phyloP scores from a whole-genome alignment of 1,140 invertebrate species.

The Diuraphis noxia region DNA sequence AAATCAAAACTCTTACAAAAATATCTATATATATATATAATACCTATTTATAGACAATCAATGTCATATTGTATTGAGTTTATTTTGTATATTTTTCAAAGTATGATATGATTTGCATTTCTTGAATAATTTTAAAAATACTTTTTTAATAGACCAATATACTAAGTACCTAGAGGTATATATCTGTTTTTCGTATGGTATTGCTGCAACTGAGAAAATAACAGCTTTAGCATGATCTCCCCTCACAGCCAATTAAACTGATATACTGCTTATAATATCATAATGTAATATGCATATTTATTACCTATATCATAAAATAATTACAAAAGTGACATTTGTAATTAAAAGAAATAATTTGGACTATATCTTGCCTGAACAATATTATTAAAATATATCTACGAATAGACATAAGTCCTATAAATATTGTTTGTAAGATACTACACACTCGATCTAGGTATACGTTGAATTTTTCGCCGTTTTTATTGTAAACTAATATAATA shows the following conservation, averaged over 20 bases:
- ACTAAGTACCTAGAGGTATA: too few relatives aligned
- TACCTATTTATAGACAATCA: too few relatives aligned
- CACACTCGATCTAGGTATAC: not conserved
- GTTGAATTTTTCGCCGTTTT: not conserved
- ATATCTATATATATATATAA: too few relatives aligned
- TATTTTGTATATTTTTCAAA: not conserved
- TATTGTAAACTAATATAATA: not conserved
- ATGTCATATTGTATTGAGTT: not conserved
- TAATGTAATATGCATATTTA: not conserved
- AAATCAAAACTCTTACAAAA: not conserved
- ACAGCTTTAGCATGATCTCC: not conserved
- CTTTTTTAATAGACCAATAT: not conserved
- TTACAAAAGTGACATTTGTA: not conserved
- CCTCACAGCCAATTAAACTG: not conserved
- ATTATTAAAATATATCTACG: not conserved
- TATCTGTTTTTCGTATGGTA: not conserved
- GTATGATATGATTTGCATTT: not conserved
- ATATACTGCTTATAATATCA: not conserved
- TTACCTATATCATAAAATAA: not conserved
- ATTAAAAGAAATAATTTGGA: not conserved
- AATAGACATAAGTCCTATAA: not conserved
- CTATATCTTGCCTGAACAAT: not conserved
- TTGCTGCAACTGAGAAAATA: not conserved
- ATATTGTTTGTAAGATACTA: not conserved
- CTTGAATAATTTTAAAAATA: not conserved